Conservation (phyloP, 2,113 vertebrate genomes). For the Connochaetes taurinus region DNA sequence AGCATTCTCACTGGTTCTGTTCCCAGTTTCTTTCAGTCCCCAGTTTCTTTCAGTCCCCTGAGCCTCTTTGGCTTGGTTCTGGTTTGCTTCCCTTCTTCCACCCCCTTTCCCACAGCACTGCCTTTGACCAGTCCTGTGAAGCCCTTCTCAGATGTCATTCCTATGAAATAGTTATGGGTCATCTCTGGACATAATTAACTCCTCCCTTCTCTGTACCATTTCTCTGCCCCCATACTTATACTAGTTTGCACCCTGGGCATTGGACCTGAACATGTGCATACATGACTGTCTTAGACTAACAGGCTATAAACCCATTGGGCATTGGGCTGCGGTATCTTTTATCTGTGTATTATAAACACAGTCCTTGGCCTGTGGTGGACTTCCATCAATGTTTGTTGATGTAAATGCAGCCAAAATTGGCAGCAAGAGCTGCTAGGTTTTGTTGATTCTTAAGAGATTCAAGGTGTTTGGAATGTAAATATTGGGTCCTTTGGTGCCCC, state of each 20-base stretch:
- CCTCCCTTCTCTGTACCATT: not conserved
- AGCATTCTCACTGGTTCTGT: not conserved
- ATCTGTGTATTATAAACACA: not conserved
- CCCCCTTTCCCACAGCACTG: not conserved
- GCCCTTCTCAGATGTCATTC: not conserved
- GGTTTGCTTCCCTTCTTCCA: not conserved
- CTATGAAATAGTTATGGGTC: not conserved
- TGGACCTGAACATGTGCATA: not conserved
- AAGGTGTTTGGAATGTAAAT: not conserved
- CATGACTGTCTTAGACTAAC: not conserved
- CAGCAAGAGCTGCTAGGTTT: not conserved
- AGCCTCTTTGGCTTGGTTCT: not conserved
- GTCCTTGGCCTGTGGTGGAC: not conserved
- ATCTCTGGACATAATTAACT: not conserved
- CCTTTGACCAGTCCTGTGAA: not conserved
- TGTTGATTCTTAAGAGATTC: not conserved
- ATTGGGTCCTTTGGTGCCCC: not conserved
- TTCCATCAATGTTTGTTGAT: not conserved
- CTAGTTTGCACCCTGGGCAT: not conserved
- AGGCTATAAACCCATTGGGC: not conserved
- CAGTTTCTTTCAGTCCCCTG: not conserved
- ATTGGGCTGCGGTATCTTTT: not conserved
- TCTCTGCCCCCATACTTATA: not conserved
- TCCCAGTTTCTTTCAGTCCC: not conserved
- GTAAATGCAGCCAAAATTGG: not conserved